Conservation (phyloP, 1,140 invertebrate species). For the Sycophila sp. region DNA sequence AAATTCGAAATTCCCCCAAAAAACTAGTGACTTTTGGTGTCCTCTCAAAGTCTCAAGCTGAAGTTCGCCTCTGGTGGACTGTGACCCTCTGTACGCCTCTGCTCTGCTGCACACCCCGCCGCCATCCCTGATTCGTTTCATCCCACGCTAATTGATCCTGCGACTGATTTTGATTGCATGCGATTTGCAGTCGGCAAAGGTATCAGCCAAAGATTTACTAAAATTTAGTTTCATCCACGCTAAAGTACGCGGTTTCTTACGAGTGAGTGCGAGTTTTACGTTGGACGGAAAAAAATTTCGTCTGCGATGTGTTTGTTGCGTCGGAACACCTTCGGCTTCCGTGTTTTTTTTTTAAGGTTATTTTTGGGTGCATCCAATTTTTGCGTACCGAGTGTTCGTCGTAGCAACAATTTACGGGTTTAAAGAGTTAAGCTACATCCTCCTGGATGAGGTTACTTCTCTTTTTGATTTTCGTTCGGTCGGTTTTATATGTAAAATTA, state of each 20-base stretch:
- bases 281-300: background rate
- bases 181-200: slow-evolving; percentile 31
- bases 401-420: no score
- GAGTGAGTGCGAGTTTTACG: no score
- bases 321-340: background rate
- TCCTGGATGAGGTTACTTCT: no score
- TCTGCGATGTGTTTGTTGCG: background rate
- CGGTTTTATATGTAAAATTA: background rate
- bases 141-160: slow-evolving; percentile 32
- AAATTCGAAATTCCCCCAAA: no score
- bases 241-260: background rate
- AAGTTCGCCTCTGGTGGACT: background rate
- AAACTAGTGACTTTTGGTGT: background rate
- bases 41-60: background rate
- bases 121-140: slow-evolving; percentile 24
- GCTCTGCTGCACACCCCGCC: background rate
- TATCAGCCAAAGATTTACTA: background rate
- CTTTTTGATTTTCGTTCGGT: no score
- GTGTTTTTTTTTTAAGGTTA: slow-evolving; percentile 32
- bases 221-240: background rate
- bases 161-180: slow-evolving; percentile 22
- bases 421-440: no score
- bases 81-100: background rate
- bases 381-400: no score
- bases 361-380: slow-evolving; percentile 1